Evolutionary conservation across 92 coral and sea anemone species (phyloP), one percentile per base, ranked within the genome.

Genomic region (Pocillopora meandrina): DNA sequence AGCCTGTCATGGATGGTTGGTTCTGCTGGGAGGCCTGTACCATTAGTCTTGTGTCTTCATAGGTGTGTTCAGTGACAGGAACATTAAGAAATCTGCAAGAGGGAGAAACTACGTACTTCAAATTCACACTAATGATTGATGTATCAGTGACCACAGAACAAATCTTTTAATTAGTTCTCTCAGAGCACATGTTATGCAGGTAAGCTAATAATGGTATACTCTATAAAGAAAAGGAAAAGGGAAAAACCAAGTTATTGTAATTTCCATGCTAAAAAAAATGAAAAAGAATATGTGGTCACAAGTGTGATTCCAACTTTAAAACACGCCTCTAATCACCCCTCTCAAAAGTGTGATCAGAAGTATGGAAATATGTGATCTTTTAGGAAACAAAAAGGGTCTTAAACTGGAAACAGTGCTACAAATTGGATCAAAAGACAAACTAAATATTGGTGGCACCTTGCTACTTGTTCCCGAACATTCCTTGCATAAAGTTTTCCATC

Each of bases 401-500:
- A 16, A 35, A 71, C 4, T 49, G 56, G 13, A 70, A 70, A 70
- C 52, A 70, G 74, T 42, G 4, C 52, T 16, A 17, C 7, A 70
- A 33, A 33, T 2, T 2, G 74, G 74, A 70, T 70, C 34, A 8
- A 68, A 12, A 55, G 12, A 15, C 31, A 56, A 75, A 2, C 5
- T 13, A 34, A 60, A 17, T 16, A 56, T 34, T 23, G 9, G 61
- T 17, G 56, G 18, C 64, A 93, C 96, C 90, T 93, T 78, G 96
- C 92, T 89, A 93, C 90, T 69, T 88, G 91, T 2, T 77, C 91
- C 33, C 96, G 83, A 3, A 93, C 94, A 81, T 90, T 93, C 62
- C 96, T 90, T 64, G 96, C 96, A 85, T 90, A 93, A 19, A 93
- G 86, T 71, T 93, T 93, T 42, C 94, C 94, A 75, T 93, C 96